Base-by-base conservation (phyloP, 2,888 invertebrate species). In the Blastobasis lacticolella region DNA sequence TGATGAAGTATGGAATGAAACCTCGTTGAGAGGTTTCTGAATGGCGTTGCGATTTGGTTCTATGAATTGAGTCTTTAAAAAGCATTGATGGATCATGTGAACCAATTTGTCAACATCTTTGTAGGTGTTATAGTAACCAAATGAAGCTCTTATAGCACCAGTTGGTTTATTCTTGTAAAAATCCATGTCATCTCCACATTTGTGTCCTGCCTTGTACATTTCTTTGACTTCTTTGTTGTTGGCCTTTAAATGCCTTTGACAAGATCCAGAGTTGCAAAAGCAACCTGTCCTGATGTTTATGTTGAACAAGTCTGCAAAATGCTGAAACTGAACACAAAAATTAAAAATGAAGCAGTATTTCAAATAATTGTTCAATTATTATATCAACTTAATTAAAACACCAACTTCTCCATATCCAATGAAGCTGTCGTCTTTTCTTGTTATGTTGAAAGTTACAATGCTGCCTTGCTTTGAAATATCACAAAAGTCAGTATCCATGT, bases 181-280 rank as follows among this genome's bases (percentile, higher is more conserved):
- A 81, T 98, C 97, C 55, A 91, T 89, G 66, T 94, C 92, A 71
- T 97, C 98, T 0, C 98, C 97, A 78, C 98, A 98, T 44, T 95
- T 92, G 76, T 97, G 97, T 0, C 98, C 98, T 4, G 93, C 91
- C 89, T 94, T 90, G 75, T 92, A 96, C 75, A 97, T 95, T 38
- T 91, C 89, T 62, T 92, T 91, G 60, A 97, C 88, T 51, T 94
- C 92, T 9, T 90, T 86, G 49, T 93, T 90, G 0, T 91, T 89
- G 6, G 96, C 84, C 6, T 88, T 78, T 46, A 98, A 84, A 68
- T 95, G 94, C 48, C 92, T 85, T 73, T 97, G 95, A 72, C 98
- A 98, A 2, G 97, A 95, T 9, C 98, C 99, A 1, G 97, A 94
- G 84, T 99, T 99, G 77, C 99, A 99, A 75, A 98, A 97, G 74